Evolutionary conservation across 2,797 vertebrate species (phyloP), one percentile per base, ranked within the genome.

Genomic region (Schizopygopsis malacanthus): DNA sequence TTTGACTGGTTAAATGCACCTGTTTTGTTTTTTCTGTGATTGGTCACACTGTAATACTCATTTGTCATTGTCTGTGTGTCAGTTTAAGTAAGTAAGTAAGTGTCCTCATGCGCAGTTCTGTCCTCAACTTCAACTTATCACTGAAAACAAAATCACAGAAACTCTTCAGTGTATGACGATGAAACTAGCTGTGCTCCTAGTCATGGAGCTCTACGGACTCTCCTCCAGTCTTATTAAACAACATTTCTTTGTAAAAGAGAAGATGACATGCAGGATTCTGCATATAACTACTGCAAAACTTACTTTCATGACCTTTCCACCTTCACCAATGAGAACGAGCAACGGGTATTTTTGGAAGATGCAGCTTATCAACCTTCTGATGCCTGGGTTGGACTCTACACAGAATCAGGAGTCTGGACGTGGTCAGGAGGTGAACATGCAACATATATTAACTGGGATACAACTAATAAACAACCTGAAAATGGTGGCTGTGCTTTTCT

Each of bases 31-130:
- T 69, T 13, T n/a, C 20, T 56, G 80, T 81, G 50, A 81, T 56
- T 81, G 80, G 65, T 25, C 45, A 11, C 25, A 6, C 16, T 15
- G 18, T 56, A 22, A 83, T 15, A 33, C 41, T 63, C 56, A n/a
- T 61, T 73, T 83, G 18, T 83, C 25, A 75, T 65, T 83, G 70
- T 71, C 71, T 75, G 41, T 16, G 3, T 75, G 25, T 47, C 39
- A 75, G 56, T 63, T 75, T 59, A 63, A 50, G 70, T 63, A 75
- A 75, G 10, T 37, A 4, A 50, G 18, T 50, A 50, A 28, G 18
- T 45, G 45, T 16, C 2, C 16, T n/a, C 18, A 25, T 16, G 45
- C 12, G 63, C 18, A 83, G 1, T 33, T 73, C 18, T 59, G n/a
- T 37, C 39, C 25, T 81, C 47, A 25, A 6, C 47, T 45, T 63